A percentile compares a stretch with the other conserved stretches of the same genome.
Evolutionary conservation across 2,888 invertebrate species (phyloP).

Genomic region (Dicranocentrus wangi): DNA sequence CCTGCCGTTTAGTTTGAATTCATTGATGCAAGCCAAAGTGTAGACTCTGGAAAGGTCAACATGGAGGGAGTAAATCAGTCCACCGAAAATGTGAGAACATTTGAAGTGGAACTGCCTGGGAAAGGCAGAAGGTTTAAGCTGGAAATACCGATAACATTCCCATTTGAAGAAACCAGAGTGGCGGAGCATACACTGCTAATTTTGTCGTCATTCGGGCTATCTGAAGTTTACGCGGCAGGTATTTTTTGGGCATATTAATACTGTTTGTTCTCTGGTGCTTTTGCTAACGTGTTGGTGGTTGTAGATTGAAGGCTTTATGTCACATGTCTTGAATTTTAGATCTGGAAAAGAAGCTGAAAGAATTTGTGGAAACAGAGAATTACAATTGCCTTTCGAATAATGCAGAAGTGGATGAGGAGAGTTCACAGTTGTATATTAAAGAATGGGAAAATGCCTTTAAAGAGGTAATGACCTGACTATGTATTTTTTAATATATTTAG

Average conservation of each 20-base stretch:
- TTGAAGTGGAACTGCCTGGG: conserved; percentile 44
- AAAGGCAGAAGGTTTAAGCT: conserved; percentile 74
- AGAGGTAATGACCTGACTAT: conserved; percentile 75
- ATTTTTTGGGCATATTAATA: conserved; percentile 59
- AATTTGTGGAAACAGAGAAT: conserved; percentile 82
- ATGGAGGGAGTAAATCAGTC: conserved; percentile 5
- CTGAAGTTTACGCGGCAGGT: conserved; percentile 82
- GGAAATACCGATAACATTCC: conserved; percentile 80
- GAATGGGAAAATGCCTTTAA: conserved; percentile 87
- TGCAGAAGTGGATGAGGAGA: conserved; percentile 80
- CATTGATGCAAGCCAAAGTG: too few relatives aligned
- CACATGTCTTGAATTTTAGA: conserved; percentile 77
- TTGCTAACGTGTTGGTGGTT: too few relatives aligned
- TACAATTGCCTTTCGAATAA: conserved; percentile 81
- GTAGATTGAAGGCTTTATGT: too few relatives aligned
- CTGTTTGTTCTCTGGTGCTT: too few relatives aligned
- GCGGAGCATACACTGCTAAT: conserved; percentile 81
- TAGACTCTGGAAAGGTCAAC: background rate
- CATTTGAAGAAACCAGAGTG: conserved; percentile 78
- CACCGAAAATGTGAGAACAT: conserved; percentile 36
- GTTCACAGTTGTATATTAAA: conserved; percentile 84
- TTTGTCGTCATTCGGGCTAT: conserved; percentile 81
- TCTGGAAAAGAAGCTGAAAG: conserved; percentile 78
- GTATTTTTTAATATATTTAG: conserved; percentile 17
- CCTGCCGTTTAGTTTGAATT: too few relatives aligned